Evolutionary conservation across 2,113 vertebrate genomes (phyloP).

Genomic region (Xyrauchen texanus): DNA sequence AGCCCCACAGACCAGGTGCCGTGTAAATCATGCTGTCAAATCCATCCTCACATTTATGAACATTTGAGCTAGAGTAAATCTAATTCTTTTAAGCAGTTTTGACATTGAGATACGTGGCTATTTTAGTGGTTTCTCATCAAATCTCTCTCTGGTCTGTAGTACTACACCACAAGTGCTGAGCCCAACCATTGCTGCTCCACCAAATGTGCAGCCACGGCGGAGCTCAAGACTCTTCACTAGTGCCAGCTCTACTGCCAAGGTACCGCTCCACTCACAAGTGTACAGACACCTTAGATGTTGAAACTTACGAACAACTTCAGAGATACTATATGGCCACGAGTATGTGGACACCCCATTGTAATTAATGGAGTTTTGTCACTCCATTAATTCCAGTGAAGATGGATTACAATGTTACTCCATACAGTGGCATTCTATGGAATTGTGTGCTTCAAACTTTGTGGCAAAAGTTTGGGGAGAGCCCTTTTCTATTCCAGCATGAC

Average conservation of each 20-base stretch:
- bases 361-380: no score
- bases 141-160: constrained; percentile 67
- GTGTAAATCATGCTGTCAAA: not conserved
- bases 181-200: constrained; percentile 93
- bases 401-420: no score
- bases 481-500: no score
- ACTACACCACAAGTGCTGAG: constrained; percentile 97
- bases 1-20: constrained; percentile 93
- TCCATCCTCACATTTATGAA: not conserved
- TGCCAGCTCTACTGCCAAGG: constrained; percentile 98
- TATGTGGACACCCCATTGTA: no score
- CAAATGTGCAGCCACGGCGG: constrained; percentile 93
- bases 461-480: no score
- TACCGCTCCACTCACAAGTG: constrained; percentile 47
- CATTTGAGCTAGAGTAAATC: no score
- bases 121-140: not conserved
- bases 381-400: no score
- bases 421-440: no score
- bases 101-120: not conserved
- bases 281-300: not conserved
- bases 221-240: constrained; percentile 96
- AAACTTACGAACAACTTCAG: not conserved
- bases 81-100: no score
- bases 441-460: no score
- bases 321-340: no score